Evolutionary conservation across 2,113 vertebrate genomes (phyloP).

Genomic region (Rhagologus leucostigma): DNA sequence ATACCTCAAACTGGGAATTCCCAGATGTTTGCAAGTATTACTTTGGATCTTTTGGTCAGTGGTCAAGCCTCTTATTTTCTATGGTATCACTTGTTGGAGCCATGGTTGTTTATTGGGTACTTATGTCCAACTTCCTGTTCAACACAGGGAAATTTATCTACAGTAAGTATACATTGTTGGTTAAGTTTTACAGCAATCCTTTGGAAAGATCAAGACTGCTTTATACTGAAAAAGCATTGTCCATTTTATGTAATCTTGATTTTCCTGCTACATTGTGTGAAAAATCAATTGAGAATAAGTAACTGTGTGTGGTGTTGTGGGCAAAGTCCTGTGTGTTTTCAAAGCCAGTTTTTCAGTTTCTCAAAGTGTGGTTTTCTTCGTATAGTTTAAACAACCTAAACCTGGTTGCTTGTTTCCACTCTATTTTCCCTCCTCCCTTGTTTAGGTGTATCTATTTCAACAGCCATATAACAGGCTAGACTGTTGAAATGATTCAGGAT

Average conservation of each 20-base stretch:
- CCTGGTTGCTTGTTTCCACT: not conserved
- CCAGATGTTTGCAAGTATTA: constrained; percentile 94
- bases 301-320: fast-evolving
- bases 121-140: constrained; percentile 98
- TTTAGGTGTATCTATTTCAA: not conserved
- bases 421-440: not conserved
- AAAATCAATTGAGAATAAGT: not conserved
- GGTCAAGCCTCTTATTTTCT: constrained; percentile 94
- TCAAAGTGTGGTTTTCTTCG: not conserved
- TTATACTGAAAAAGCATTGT: not conserved
- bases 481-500: not conserved
- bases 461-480: not conserved
- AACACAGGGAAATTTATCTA: constrained; percentile 95
- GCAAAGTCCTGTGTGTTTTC: not conserved
- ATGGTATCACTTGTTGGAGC: constrained; percentile 92
- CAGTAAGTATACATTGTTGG: constrained; percentile 77
- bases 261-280: not conserved
- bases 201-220: not conserved
- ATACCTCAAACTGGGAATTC: constrained; percentile 92
- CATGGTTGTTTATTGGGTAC: constrained; percentile 98
- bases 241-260: not conserved
- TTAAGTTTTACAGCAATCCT: not conserved
- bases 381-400: not conserved
- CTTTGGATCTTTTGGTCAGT: constrained; percentile 90
- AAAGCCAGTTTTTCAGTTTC: not conserved